These are phyloP conservation scores for Xestia xanthographa DNA, from an alignment of 2,888 invertebrate species.

Conservation along the genomic window DNA sequence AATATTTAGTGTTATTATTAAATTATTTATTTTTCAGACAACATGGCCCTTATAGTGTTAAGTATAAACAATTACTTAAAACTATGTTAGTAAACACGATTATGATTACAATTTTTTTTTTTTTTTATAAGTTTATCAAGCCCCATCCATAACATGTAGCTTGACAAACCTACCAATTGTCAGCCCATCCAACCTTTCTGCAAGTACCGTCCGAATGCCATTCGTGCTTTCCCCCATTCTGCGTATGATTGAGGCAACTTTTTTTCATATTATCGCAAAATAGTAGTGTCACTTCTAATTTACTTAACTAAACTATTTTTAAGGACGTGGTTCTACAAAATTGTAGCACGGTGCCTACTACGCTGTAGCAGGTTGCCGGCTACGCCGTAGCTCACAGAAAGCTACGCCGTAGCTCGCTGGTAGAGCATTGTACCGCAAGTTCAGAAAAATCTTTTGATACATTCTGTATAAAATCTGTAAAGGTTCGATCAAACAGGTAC, in stretches of 20 bases:
- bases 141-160: too few relatives aligned
- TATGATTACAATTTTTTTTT: too few relatives aligned
- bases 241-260: too few relatives aligned
- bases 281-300: neutral
- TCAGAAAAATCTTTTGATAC: neutral
- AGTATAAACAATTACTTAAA: too few relatives aligned
- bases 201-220: too few relatives aligned
- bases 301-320: too few relatives aligned
- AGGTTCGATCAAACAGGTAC: neutral
- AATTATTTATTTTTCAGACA: neutral
- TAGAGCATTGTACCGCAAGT: neutral
- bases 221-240: too few relatives aligned
- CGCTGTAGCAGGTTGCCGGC: neutral
- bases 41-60: too few relatives aligned
- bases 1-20: neutral
- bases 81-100: too few relatives aligned
- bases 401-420: constrained; percentile 14
- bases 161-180: too few relatives aligned
- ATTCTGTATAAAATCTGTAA: neutral
- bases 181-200: too few relatives aligned
- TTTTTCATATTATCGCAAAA: neutral
- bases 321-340: neutral
- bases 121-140: too few relatives aligned
- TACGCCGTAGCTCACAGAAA: constrained; percentile 6
- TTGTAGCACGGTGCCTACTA: neutral